Conservation (phyloP, 2,797 vertebrate genomes). For the Syncerus caffer region DNA sequence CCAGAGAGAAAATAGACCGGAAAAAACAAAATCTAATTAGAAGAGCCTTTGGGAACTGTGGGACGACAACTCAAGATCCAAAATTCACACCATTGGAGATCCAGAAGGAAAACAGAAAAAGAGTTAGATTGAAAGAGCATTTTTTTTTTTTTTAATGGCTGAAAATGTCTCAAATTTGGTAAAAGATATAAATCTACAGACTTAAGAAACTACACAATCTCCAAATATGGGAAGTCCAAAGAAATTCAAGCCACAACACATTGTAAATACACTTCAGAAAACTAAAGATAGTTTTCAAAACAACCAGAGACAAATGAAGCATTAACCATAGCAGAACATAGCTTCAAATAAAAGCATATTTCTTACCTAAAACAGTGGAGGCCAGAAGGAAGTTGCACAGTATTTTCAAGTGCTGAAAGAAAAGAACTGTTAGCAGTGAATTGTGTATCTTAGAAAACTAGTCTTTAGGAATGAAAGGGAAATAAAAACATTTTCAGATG, state of each 20-base stretch:
- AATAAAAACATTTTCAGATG: neutral
- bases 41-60: neutral
- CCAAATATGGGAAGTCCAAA: neutral
- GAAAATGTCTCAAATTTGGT: neutral
- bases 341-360: neutral
- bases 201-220: constrained; percentile 11
- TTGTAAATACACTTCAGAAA: neutral
- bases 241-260: neutral
- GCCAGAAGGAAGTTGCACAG: neutral
- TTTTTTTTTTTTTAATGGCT: neutral
- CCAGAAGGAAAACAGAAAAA: neutral
- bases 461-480: neutral
- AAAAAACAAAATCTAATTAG: neutral
- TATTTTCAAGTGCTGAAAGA: neutral
- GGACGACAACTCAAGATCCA: neutral
- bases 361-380: neutral
- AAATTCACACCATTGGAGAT: neutral
- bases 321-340: neutral
- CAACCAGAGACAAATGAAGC: neutral
- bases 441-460: neutral
- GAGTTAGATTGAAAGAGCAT: neutral
- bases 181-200: neutral
- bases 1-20: neutral
- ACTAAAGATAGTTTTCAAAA: neutral
- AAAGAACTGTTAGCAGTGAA: neutral